Evolutionary conservation across 2,888 invertebrate species (phyloP).

Genomic region (Hemistola chrysoprasaria): DNA sequence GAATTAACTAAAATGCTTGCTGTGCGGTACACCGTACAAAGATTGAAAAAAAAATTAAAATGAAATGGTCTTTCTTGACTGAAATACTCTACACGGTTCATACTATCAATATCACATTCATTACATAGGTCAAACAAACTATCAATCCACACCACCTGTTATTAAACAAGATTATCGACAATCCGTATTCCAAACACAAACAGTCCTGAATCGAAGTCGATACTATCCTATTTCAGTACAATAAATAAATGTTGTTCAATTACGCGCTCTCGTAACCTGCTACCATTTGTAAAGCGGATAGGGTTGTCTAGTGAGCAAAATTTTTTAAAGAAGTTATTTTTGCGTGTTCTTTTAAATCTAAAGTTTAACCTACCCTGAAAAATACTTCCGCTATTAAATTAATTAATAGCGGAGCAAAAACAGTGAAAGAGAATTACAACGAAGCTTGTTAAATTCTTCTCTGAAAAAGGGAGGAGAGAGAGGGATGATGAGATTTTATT

Average conservation of each 20-base stretch:
- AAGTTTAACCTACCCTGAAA: no score
- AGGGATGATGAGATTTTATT: no score
- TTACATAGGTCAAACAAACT: conserved; percentile 7
- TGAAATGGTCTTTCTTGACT: no score
- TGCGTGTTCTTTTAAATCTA: no score
- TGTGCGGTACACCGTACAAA: no score
- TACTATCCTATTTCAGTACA: conserved; percentile 15
- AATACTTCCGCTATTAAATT: no score
- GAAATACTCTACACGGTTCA: neutral
- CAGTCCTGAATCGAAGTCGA: conserved; percentile 10
- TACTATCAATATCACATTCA: conserved; percentile 5
- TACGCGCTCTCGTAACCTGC: conserved; percentile 6
- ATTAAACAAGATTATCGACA: conserved; percentile 13
- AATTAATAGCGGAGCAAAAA: no score
- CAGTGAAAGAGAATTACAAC: no score
- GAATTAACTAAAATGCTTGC: no score
- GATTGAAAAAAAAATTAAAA: no score
- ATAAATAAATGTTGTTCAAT: conserved; percentile 19
- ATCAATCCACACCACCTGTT: conserved; percentile 6
- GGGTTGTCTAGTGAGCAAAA: conserved; percentile 11
- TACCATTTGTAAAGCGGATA: conserved; percentile 1
- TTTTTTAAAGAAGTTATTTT: neutral
- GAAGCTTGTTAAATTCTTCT: no score
- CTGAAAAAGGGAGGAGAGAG: no score
- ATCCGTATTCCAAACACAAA: conserved; percentile 16